Evolutionary conservation across 2,797 vertebrate genomes (phyloP), one percentile per base, ranked within the genome.

Genomic region (Lacerta agilis): DNA sequence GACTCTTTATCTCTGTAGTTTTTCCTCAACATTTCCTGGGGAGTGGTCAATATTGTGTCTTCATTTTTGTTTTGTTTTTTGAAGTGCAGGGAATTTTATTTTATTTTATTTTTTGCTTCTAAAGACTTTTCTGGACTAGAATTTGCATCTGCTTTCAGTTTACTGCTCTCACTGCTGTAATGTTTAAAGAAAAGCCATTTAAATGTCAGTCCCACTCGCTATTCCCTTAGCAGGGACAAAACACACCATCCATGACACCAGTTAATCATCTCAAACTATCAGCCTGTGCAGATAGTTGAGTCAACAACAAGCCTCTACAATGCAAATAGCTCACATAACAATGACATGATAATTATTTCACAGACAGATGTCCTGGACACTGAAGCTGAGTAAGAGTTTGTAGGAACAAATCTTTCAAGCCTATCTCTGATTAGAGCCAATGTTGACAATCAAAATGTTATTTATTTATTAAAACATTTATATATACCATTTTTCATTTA

Each of bases 221-320:
- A 25, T 82, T 75, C 29, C 79, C 55, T 75, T 27, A 64, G 29
- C 27, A 33, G 38, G 38, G 38, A 41, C 41, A 36, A 29, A 23
- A 43, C 7, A 75, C 61, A 18, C 33, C 82, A 93, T 93, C 91
- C 92, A 94, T 92, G 93, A 73, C 87, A 87, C 80, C 86, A 83
- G 91, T 96, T 96, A 92, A 95, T 95, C 94, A 95, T 89, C 95
- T 91, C 92, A 94, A 94, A 92, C 75, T 90, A 95, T 90, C 92
- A 79, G 83, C 75, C 38, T 36, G 76, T 84, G 82, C 78, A 38
- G 78, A 69, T 79, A 90, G 87, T 64, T 88, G 89, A n/a, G 90
- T 89, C 55, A 92, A 92, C 94, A 95, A 89, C 43, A 84, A 87
- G 88, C 92, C 87, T 93, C 79, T 82, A 90, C 88, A 90, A 81